Base-by-base conservation (phyloP, 2,113 vertebrate species). In the Platycercus adscitus region DNA sequence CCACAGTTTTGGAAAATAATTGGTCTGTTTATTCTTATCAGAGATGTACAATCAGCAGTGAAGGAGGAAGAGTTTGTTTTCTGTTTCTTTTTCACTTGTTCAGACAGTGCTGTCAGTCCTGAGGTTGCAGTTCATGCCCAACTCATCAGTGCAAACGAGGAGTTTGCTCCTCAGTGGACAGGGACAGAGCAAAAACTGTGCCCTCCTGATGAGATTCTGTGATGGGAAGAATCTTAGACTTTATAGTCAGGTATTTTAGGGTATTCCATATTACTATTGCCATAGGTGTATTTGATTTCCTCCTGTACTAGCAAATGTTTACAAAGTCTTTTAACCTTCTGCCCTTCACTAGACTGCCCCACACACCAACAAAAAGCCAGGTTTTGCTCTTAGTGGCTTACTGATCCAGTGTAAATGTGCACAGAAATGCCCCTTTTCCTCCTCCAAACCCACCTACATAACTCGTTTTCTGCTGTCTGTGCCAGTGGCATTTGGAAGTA, bases 381-480 rank as follows among this genome's bases (percentile, higher is more conserved):
- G 14, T 50, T 85, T 75, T 78, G 37, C 47, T 26, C 25, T 86
- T 58, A 41, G 4, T 44, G 9, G 37, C 29, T 87, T 56, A 28
- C 52, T 87, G 63, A 70, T 70, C 28, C 55, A 60, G 11, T 35
- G 8, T 83, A 56, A 65, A 31, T 39, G 35, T 28, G 37, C 55
- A 56, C 20, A 84, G 69, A 84, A 78, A 61, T 61, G 56, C 29
- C 37, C 28, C 43, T 33, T 89, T 53, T 63, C 61, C 46, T 89
- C 35, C 50, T 73, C 25, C 55, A 78, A 58, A 56, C 16, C 20
- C 2, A 5, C 47, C 29, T 85, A 18, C 20, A 10, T 68, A 58
- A 52, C n/a, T 73, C 0, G 0, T 89, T 91, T 68, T 89, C 31
- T 80, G 12, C 6, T 49, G 0, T 41, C 24, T 18, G 8, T 93